Conservation (phyloP, 2,113 vertebrate species). For the Mobula hypostoma region DNA sequence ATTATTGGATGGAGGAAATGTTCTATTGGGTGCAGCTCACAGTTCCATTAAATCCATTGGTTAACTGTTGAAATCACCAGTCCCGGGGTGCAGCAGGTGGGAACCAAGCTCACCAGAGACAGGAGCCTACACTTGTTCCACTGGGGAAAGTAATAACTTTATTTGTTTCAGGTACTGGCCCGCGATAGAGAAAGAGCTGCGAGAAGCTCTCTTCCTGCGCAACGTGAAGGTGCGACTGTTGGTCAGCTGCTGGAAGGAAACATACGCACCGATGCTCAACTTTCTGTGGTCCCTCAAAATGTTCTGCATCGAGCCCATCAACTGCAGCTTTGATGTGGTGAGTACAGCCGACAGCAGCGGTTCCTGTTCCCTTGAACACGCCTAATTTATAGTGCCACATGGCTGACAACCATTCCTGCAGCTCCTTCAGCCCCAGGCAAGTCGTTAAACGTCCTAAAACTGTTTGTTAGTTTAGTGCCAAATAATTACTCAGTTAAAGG, state of each 20-base stretch:
- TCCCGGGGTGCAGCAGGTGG: background rate
- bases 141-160: background rate
- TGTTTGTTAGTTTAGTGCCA: background rate
- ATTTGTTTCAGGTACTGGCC: conserved; percentile 76
- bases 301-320: conserved; percentile 77
- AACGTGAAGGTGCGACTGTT: conserved; percentile 79
- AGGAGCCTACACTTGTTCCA: background rate
- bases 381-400: too few species aligned
- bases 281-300: conserved; percentile 88
- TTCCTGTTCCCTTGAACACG: background rate
- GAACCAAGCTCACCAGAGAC: background rate
- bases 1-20: background rate
- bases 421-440: too few species aligned
- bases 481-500: background rate
- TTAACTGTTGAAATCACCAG: background rate
- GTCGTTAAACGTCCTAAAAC: background rate
- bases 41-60: background rate
- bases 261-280: conserved; percentile 82
- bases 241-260: conserved; percentile 84
- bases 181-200: conserved; percentile 77
- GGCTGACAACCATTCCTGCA: too few species aligned
- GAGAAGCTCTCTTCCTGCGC: conserved; percentile 80
- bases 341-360: conserved; percentile 49
- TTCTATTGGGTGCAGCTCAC: background rate
- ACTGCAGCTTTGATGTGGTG: conserved; percentile 87